Conservation (phyloP, 2,797 vertebrate genomes). For the Meriones psammophilus region DNA sequence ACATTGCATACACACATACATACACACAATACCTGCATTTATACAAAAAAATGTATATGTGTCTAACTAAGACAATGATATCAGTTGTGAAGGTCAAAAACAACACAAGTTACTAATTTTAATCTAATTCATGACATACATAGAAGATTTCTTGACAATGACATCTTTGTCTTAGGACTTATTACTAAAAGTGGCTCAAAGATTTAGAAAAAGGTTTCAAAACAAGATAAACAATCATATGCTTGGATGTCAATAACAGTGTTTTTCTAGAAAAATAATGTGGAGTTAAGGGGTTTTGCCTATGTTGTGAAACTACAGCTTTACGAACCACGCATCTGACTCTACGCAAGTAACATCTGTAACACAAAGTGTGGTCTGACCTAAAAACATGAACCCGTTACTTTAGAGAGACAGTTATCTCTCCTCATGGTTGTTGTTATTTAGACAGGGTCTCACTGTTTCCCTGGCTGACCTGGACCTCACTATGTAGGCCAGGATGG, state of each 20-base stretch:
- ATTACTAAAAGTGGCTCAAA: neutral
- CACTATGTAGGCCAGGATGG: neutral
- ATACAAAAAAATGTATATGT: neutral
- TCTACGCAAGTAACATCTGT: neutral
- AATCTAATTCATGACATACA: constrained; percentile 28
- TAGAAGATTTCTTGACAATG: constrained; percentile 33
- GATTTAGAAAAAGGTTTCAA: constrained; percentile 26
- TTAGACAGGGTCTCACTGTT: neutral
- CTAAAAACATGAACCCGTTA: neutral
- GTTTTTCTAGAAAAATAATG: constrained; percentile 10
- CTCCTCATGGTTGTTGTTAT: neutral
- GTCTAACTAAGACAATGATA: neutral
- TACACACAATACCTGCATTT: neutral
- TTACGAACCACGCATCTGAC: neutral
- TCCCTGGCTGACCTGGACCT: neutral
- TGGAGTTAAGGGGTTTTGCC: neutral
- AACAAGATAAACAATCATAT: neutral
- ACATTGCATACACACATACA: neutral
- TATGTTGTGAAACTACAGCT: neutral
- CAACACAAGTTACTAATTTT: neutral
- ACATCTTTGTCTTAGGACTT: neutral
- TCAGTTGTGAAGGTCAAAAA: constrained; percentile 19
- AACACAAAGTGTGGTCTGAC: neutral
- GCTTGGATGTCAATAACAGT: neutral
- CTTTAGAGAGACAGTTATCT: neutral